Evolutionary conservation across 2,888 invertebrate species (phyloP).

Genomic region (Junonia oenone): DNA sequence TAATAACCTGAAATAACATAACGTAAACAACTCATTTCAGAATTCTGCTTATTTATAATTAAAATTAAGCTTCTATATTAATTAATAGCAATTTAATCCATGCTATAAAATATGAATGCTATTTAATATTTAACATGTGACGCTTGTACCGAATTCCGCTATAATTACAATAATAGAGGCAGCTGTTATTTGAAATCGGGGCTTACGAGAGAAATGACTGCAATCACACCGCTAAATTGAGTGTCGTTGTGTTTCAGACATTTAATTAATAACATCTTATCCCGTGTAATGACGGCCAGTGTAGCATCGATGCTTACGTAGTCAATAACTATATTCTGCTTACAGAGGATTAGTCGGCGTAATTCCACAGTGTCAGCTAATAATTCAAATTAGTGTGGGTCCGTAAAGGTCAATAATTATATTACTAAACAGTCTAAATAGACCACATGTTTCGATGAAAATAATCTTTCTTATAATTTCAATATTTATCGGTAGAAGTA

Average conservation of each 20-base stretch:
- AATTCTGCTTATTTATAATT: too few species aligned
- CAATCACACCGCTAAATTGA: constrained; percentile 17
- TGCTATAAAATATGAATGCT: not conserved
- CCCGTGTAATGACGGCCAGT: constrained; percentile 8
- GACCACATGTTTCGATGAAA: too few species aligned
- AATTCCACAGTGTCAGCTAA: too few species aligned
- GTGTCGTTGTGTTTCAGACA: constrained; percentile 17
- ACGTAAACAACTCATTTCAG: too few species aligned
- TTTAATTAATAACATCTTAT: constrained; percentile 22
- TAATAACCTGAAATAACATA: too few species aligned
- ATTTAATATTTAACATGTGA: constrained; percentile 1
- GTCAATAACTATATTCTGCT: constrained; percentile 2
- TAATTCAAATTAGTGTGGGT: too few species aligned
- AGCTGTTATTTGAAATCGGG: constrained; percentile 13
- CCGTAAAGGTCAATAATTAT: too few species aligned
- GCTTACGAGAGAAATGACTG: constrained; percentile 18
- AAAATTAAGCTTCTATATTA: too few species aligned
- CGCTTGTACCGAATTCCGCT: not conserved
- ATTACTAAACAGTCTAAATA: too few species aligned
- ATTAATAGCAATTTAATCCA: too few species aligned
- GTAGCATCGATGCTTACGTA: not conserved
- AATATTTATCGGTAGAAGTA: too few species aligned
- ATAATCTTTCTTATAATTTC: too few species aligned
- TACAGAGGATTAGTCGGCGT: not conserved
- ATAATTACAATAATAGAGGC: not conserved